Evolutionary conservation across 2,888 invertebrate genomes (phyloP), one percentile per base, ranked within the genome.

Genomic region (Drosophila austrosaltans): DNA sequence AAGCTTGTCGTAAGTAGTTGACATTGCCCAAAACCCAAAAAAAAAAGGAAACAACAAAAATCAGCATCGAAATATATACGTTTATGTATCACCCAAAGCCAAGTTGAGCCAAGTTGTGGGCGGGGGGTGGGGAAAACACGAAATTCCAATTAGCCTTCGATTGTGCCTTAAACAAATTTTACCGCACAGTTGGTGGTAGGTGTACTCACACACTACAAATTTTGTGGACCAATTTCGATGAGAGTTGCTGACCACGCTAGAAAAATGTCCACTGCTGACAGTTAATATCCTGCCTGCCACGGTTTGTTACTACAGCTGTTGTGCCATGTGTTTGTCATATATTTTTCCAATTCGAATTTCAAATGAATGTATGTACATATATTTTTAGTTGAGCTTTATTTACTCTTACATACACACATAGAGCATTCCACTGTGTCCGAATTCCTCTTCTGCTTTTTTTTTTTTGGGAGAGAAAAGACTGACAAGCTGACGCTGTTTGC

Each of bases 121-220:
- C 39, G 22, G 12, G 2, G 48, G 39, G 59, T 39, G 39, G 22
- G 10, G 2, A 40, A 30, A 53, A 75, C 75, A 75, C 60, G 70
- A 63, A 66, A 63, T 75, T 75, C 75, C 75, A 75, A 75, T 75
- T 75, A 75, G 75, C 75, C 69, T 67, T 74, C 65, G 62, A 68
- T 66, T 54, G 40, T n/a, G 36, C 25, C 42, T 65, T 76, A 63
- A 65, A 62, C 64, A 66, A 70, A 72, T 69, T 48, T 72, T 59
- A 66, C 63, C 28, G 53, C 39, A 59, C 56, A 65, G 60, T 56
- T 40, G 0, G 12, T 32, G 4, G 12, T 40, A 48, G 48, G 25
- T 48, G 12, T 10, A 36, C 36, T 8, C 36, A 8, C 1, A 36
- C 36, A 36, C 36, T 36, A 36, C 10, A 36, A 2, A 36, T 68